These are phyloP conservation scores for Lates calcarifer DNA, from an alignment of 2,113 vertebrate genomes.

Conservation along the genomic window DNA sequence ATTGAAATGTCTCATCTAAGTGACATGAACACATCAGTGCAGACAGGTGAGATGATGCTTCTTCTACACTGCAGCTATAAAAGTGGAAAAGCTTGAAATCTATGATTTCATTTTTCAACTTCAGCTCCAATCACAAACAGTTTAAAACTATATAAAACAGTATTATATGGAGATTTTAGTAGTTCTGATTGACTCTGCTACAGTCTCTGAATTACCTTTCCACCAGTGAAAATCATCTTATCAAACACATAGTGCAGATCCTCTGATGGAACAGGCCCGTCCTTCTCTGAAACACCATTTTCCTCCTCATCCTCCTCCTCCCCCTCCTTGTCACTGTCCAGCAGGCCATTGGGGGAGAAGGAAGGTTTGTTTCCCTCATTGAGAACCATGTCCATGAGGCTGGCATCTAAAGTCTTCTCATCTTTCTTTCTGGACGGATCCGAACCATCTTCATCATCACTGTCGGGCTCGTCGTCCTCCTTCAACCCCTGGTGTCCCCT, in stretches of 20 bases:
- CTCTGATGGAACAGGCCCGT: conserved; percentile 79
- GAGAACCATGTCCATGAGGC: conserved; percentile 66
- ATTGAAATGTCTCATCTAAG: background rate
- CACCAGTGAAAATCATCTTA: conserved; percentile 96
- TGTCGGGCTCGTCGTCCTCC: conserved; percentile 58
- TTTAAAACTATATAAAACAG: background rate
- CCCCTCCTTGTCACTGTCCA: conserved; percentile 76
- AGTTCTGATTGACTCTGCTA: background rate
- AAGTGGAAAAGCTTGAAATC: background rate
- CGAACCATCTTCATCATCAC: conserved; percentile 60
- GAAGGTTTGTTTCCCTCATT: conserved; percentile 53
- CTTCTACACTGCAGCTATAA: background rate
- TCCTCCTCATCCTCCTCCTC: conserved; percentile 64
- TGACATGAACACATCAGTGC: background rate
- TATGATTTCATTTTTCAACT: background rate
- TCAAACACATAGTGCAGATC: conserved; percentile 95
- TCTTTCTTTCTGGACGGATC: conserved; percentile 48
- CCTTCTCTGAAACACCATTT: conserved; percentile 65
- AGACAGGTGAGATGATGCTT: background rate
- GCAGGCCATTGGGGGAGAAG: conserved; percentile 80
- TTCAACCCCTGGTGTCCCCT: conserved; percentile 21
- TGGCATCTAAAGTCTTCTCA: conserved; percentile 45
- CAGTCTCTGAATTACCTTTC: conserved; percentile 88
- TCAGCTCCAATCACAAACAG: background rate
- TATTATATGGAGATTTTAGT: background rate